These are phyloP conservation scores for Latheticus oryzae DNA, from an alignment of 2,888 invertebrate species.

Conservation along the genomic window DNA sequence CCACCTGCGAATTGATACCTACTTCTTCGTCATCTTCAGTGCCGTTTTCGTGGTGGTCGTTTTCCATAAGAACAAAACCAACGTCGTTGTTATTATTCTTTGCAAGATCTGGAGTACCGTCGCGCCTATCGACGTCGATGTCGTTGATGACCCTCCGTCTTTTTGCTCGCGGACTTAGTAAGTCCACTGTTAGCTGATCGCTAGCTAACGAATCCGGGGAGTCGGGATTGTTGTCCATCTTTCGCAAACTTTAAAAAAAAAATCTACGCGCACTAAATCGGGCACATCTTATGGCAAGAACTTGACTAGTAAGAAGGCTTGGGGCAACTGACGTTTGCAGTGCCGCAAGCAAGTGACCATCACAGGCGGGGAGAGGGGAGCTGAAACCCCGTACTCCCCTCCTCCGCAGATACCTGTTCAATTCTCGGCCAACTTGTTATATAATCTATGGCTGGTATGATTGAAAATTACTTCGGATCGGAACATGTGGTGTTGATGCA, in stretches of 20 bases:
- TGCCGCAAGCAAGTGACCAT: slow-evolving; percentile 64
- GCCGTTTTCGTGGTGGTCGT: slow-evolving; percentile 58
- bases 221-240: slow-evolving; percentile 63
- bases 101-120: slow-evolving; percentile 55
- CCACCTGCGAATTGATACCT: slow-evolving; percentile 48
- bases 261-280: slow-evolving; percentile 48
- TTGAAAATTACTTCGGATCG: slow-evolving; percentile 44
- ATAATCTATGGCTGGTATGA: slow-evolving; percentile 54
- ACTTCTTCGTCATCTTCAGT: slow-evolving; percentile 62
- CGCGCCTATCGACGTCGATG: slow-evolving; percentile 49
- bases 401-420: slow-evolving; percentile 56
- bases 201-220: slow-evolving; percentile 64
- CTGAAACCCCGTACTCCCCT: slow-evolving; percentile 48
- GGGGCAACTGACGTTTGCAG: slow-evolving; percentile 63
- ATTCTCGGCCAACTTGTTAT: slow-evolving; percentile 59
- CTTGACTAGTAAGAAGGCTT: slow-evolving; percentile 63
- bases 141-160: slow-evolving; percentile 55
- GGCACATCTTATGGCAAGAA: slow-evolving; percentile 58
- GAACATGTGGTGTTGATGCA: slow-evolving; percentile 31
- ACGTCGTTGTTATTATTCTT: slow-evolving; percentile 65
- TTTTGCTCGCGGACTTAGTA: slow-evolving; percentile 61
- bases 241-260: slow-evolving; percentile 24
- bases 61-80: slow-evolving; percentile 66
- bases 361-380: slow-evolving; percentile 53
- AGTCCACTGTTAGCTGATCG: slow-evolving; percentile 63